phyloP scores from a whole-genome alignment of 2,888 invertebrate genomes.

The Nasonovia ribisnigri region DNA sequence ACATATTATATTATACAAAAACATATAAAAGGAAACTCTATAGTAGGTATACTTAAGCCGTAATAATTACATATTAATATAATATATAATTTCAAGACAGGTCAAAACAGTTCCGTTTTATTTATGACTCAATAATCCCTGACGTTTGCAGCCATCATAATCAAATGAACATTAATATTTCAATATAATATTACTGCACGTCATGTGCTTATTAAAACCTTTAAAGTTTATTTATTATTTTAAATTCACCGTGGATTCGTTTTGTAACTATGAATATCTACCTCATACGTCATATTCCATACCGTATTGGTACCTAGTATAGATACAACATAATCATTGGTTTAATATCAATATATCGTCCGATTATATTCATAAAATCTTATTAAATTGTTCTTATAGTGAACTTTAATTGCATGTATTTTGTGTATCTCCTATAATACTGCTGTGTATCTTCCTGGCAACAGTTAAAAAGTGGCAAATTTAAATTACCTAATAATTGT shows the following conservation, averaged over 20 bases:
- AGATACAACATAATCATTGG: neutral
- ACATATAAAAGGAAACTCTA: neutral
- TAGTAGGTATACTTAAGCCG: neutral
- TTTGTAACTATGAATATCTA: neutral
- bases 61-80: neutral
- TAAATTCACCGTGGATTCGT: neutral
- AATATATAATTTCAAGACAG: neutral
- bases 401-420: neutral
- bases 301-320: neutral
- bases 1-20: neutral
- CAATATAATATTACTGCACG: neutral
- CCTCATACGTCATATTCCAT: neutral
- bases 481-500: neutral
- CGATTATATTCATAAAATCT: neutral
- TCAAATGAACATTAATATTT: neutral
- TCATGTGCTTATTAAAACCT: neutral
- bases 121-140: neutral
- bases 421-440: neutral
- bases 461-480: neutral
- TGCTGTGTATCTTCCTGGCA: neutral
- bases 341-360: neutral
- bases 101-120: neutral
- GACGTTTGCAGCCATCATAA: neutral
- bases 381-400: neutral
- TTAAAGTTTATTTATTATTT: neutral